phyloP scores from a whole-genome alignment of 2,797 vertebrate species.

The Leptatherina wallacei region DNA sequence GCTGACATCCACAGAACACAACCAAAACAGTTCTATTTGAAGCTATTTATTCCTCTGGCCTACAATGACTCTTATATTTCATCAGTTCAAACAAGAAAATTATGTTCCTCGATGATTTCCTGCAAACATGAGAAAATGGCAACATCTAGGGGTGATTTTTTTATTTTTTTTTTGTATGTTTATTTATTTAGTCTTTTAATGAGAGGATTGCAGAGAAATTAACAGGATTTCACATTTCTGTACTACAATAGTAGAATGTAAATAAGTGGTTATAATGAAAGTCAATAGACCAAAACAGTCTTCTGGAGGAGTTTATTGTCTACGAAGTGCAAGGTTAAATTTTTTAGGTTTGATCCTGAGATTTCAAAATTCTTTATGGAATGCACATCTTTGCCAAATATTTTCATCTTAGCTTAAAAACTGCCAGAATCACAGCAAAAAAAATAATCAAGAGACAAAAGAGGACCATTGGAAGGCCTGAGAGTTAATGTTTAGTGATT shows the following conservation, averaged over 20 bases:
- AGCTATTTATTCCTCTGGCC: neutral
- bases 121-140: neutral
- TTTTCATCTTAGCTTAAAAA: neutral
- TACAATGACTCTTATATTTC: neutral
- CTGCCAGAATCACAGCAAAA: neutral
- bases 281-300: neutral
- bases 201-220: neutral
- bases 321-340: neutral
- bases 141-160: neutral
- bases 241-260: neutral
- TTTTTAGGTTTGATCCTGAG: neutral
- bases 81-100: neutral
- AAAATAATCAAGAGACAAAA: neutral
- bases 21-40: neutral
- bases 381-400: neutral
- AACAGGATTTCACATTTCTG: neutral
- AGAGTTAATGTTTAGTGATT: neutral
- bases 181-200: neutral
- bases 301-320: neutral
- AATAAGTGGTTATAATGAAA: neutral
- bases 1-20: neutral
- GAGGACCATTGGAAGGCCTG: neutral
- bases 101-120: no score
- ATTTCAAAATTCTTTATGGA: neutral
- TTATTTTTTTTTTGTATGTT: no score